Evolutionary conservation across 1,140 invertebrate genomes (phyloP).

Genomic region (Catajapyx aquilonaris): DNA sequence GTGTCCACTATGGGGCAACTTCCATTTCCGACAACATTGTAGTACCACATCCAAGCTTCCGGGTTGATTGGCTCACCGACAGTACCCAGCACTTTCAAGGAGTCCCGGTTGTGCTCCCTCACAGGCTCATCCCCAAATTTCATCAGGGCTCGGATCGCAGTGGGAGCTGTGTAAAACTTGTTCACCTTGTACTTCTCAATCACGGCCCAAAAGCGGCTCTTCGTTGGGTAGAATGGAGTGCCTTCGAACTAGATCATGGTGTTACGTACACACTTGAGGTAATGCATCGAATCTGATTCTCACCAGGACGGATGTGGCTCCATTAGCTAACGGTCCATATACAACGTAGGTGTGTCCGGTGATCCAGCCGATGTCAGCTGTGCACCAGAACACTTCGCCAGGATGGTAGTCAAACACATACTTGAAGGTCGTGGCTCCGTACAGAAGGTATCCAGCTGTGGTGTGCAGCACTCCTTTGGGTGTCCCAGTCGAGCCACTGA

Average conservation of each 20-base stretch:
- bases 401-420: slow-evolving; percentile 89
- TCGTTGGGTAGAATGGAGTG: slow-evolving; percentile 73
- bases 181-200: slow-evolving; percentile 86
- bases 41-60: slow-evolving; percentile 96
- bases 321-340: slow-evolving; percentile 84
- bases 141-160: slow-evolving; percentile 89
- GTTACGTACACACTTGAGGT: slow-evolving; percentile 4
- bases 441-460: slow-evolving; percentile 79
- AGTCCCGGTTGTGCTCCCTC: slow-evolving; percentile 37
- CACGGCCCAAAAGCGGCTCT: slow-evolving; percentile 77
- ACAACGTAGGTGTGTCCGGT: slow-evolving; percentile 91
- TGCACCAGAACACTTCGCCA: slow-evolving; percentile 88
- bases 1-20: slow-evolving; percentile 87
- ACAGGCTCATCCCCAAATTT: slow-evolving; percentile 67
- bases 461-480: slow-evolving; percentile 94
- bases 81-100: slow-evolving; percentile 68
- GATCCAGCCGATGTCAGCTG: slow-evolving; percentile 99
- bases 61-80: slow-evolving; percentile 96
- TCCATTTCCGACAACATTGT: slow-evolving; percentile 58
- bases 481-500: slow-evolving; percentile 85
- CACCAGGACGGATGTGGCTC: slow-evolving; percentile 77
- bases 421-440: slow-evolving; percentile 73
- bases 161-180: slow-evolving; percentile 97
- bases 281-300: slow-evolving; percentile 17
- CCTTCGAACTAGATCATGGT: slow-evolving; percentile 68